Evolutionary conservation across 2,888 invertebrate genomes (phyloP), one percentile per base, ranked within the genome.

Genomic region (Machimus rusticus): DNA sequence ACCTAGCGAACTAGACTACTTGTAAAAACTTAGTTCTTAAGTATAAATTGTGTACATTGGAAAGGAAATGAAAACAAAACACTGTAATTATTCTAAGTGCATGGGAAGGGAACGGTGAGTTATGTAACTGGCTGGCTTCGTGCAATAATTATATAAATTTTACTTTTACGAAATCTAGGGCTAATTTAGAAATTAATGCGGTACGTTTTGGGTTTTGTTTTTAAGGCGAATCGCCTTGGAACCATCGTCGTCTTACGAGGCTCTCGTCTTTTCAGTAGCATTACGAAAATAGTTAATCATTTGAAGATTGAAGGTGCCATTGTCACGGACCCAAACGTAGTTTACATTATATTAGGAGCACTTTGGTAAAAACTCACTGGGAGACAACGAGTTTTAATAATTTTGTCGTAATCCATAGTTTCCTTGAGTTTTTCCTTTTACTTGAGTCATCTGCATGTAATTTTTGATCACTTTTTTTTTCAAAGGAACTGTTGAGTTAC

Each of bases 81-180:
- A 14, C 31, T 37, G 66, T 57, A 82, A 82, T 82, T 82, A 55
- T 57, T 82, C 57, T 46, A 37, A 66, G 37, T 57, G 37, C 37
- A 66, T 23, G 37, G 46, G 51, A 43, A 85, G 28, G 23, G 31
- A 19, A 74, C 82, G 37, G 55, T 84, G 28, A 84, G 39, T 84
- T 84, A 46, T 74, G 23, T 23, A 31, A 85, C 28, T 55, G 85
- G 85, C 85, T 85, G 85, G 85, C 74, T 46, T 74, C 74, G 85
- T 85, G 85, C 85, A 85, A 85, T 85, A 85, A 43, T 46, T 43
- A 37, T 76, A 39, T 74, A 74, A 76, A 76, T n/a, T 37, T 76
- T 76, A 76, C 39, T 34, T 34, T 39, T 37, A 37, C 39, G 76
- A 76, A 76, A 76, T 19, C 37, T 76, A 76, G 34, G 12, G 28